These are phyloP conservation scores for Rhynchonycteris naso DNA, from an alignment of 2,797 vertebrate species.

Conservation along the genomic window DNA sequence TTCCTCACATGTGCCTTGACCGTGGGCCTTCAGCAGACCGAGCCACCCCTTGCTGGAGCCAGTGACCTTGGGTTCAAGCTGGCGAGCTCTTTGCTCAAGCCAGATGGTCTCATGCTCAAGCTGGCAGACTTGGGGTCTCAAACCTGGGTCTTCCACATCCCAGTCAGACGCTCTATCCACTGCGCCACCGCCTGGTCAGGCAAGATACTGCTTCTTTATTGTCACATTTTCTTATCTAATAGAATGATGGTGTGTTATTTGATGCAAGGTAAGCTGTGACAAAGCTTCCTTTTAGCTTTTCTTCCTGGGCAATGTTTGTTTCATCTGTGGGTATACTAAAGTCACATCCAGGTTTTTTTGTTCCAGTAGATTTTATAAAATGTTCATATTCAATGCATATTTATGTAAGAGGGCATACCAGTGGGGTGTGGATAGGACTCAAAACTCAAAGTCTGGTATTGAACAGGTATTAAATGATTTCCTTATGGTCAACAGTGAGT, in stretches of 20 bases:
- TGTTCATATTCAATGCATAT: not conserved
- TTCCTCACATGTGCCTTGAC: no score
- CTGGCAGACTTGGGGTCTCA: no score
- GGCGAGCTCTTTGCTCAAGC: no score
- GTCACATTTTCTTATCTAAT: constrained; percentile 26
- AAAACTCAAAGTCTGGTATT: constrained; percentile 39
- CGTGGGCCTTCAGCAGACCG: no score
- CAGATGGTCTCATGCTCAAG: no score
- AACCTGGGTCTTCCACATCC: no score
- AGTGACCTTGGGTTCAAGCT: no score
- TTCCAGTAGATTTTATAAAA: not conserved
- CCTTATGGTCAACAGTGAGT: not conserved
- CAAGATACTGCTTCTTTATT: not conserved
- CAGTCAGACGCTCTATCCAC: not conserved
- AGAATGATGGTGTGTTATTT: not conserved
- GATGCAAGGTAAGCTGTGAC: not conserved
- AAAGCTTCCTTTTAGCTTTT: constrained; percentile 46
- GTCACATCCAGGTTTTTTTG: not conserved
- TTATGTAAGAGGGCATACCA: not conserved
- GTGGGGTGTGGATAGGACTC: not conserved
- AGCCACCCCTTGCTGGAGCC: no score
- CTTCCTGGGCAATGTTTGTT: constrained; percentile 33
- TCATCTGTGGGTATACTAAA: not conserved
- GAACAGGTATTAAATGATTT: constrained; percentile 23
- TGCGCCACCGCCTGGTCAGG: not conserved